Conservation (phyloP, 2,888 invertebrate species). For the Tyria jacobaeae region DNA sequence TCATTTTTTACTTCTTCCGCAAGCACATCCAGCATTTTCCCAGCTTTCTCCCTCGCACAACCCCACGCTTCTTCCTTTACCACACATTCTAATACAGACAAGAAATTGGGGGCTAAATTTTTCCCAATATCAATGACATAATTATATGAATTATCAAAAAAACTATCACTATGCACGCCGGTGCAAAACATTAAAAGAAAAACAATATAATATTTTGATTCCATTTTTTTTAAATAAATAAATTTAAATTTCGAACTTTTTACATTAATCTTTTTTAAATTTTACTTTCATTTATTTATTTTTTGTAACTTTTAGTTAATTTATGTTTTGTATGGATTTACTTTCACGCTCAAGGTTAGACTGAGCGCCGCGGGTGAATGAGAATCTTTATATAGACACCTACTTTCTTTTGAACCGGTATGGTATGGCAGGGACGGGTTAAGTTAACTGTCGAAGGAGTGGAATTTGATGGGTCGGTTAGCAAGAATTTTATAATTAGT, state of each 20-base stretch:
- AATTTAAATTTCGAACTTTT: slow-evolving; percentile 7
- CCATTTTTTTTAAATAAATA: slow-evolving; percentile 59
- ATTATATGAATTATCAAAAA: slow-evolving; percentile 74
- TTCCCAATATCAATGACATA: slow-evolving; percentile 77
- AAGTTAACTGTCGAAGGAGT: slow-evolving; percentile 28
- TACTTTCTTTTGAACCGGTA: slow-evolving; percentile 72
- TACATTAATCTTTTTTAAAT: slow-evolving; percentile 11
- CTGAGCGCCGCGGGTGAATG: slow-evolving; percentile 59
- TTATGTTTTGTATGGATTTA: slow-evolving; percentile 42
- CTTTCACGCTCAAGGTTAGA: slow-evolving; percentile 57
- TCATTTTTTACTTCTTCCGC: slow-evolving; percentile 71
- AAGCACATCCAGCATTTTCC: slow-evolving; percentile 81
- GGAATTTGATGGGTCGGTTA: slow-evolving; percentile 39
- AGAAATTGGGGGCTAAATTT: slow-evolving; percentile 81
- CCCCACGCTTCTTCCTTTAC: slow-evolving; percentile 80
- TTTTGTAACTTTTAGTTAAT: slow-evolving; percentile 19
- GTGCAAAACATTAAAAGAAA: slow-evolving; percentile 60
- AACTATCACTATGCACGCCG: slow-evolving; percentile 69
- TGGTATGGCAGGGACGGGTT: slow-evolving; percentile 43
- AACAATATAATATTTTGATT: slow-evolving; percentile 56
- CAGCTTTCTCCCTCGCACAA: slow-evolving; percentile 85
- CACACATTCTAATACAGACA: slow-evolving; percentile 85
- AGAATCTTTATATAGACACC: slow-evolving; percentile 48
- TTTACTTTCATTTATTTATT: slow-evolving; percentile 8
- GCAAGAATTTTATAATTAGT: slow-evolving; percentile 19